Evolutionary conservation across 2,797 vertebrate genomes (phyloP).

Genomic region (Coreius guichenoti): DNA sequence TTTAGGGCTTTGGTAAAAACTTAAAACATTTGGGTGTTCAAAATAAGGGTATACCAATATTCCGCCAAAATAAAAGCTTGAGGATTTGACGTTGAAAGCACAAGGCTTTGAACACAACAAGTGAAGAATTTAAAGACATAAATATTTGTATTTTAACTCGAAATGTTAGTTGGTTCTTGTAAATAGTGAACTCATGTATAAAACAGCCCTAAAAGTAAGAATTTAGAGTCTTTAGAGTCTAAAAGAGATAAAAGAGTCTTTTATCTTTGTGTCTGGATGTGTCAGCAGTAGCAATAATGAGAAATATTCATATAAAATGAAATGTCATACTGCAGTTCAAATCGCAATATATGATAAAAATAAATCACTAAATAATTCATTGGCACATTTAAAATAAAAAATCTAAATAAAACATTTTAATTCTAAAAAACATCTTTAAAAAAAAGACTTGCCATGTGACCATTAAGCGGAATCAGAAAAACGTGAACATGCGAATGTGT

Average conservation of each 20-base stretch:
- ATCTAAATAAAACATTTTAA: too few species aligned
- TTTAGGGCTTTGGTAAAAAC: neutral
- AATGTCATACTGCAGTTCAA: too few species aligned
- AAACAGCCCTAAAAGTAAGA: neutral
- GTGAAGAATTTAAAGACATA: neutral
- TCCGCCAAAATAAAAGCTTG: neutral
- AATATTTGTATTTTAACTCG: neutral
- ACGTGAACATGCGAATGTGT: neutral
- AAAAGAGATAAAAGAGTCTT: too few species aligned
- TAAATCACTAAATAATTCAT: too few species aligned
- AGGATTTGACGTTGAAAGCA: neutral
- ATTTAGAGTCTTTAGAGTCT: too few species aligned
- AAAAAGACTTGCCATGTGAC: too few species aligned
- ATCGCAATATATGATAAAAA: too few species aligned
- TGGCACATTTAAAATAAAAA: too few species aligned
- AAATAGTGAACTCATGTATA: neutral
- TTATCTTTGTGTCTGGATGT: neutral
- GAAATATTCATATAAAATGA: neutral
- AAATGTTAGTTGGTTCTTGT: neutral
- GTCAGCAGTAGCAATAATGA: neutral
- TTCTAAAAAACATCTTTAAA: too few species aligned
- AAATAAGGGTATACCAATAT: neutral
- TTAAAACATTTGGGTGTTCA: neutral
- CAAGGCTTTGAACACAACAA: neutral
- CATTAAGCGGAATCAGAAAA: too few species aligned